A percentile compares a stretch with the other conserved stretches of the same genome.
Conservation (phyloP, 2,113 vertebrate species). For the Megaceryle maxima region DNA sequence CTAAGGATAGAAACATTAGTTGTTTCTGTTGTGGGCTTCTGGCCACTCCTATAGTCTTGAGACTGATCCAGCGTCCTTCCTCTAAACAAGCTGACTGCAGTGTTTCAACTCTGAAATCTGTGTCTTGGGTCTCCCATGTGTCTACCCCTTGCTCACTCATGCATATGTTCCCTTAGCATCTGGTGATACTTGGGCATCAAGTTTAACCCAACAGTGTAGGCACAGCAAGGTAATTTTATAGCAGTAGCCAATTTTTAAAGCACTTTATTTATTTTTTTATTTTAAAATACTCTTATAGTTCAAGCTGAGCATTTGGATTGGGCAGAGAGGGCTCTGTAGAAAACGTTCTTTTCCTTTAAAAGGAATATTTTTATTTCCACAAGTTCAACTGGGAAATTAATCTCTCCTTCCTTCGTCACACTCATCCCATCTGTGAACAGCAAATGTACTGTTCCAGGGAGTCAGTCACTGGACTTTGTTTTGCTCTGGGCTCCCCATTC, state of each 20-base stretch:
- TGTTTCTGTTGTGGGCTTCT: neutral
- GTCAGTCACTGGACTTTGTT: neutral
- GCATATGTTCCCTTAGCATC: neutral
- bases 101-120: neutral
- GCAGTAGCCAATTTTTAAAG: neutral
- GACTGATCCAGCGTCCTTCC: neutral
- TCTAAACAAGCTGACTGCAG: neutral
- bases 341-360: neutral
- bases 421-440: slow-evolving; percentile 20
- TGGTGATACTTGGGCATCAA: neutral
- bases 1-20: neutral
- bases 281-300: neutral
- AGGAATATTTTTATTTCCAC: neutral
- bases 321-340: neutral
- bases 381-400: slow-evolving; percentile 9
- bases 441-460: neutral
- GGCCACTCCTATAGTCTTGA: neutral
- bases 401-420: neutral
- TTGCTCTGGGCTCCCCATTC: neutral
- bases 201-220: neutral
- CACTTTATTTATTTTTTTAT: neutral
- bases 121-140: neutral
- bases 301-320: neutral
- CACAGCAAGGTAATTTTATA: neutral
- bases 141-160: neutral